A percentile compares a stretch with the other conserved stretches of the same genome.
phyloP scores from a whole-genome alignment of 2,113 vertebrate species.

The Dasyurus viverrinus region DNA sequence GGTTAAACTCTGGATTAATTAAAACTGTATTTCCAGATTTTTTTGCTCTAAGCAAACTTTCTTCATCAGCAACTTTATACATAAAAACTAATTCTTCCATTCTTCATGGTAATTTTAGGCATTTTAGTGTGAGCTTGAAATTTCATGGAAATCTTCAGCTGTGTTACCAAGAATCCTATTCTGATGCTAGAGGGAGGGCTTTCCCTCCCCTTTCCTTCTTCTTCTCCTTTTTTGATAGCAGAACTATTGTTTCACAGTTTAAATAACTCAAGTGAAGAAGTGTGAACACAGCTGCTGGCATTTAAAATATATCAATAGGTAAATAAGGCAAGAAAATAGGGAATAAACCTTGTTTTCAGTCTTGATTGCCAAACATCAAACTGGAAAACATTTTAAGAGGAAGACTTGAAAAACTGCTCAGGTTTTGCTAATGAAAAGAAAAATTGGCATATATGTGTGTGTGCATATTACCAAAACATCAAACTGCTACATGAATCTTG shows the following conservation, averaged over 20 bases:
- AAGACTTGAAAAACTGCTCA: conserved; percentile 29
- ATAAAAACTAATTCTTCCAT: conserved; percentile 39
- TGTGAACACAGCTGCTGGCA: conserved; percentile 37
- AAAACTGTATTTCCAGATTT: conserved; percentile 26
- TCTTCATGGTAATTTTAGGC: conserved; percentile 46
- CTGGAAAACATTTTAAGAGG: conserved; percentile 26
- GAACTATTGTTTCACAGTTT: conserved; percentile 43
- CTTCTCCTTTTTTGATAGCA: conserved; percentile 10
- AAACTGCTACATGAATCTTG: conserved; percentile 24
- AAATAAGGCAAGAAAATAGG: conserved; percentile 55
- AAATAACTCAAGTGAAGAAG: conserved; percentile 50
- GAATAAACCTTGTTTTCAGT: conserved; percentile 45
- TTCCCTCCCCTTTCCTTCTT: not conserved
- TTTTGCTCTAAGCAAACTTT: conserved; percentile 38
- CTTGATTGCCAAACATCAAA: conserved; percentile 56
- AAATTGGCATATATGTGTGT: conserved; percentile 18
- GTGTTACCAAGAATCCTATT: conserved; percentile 28
- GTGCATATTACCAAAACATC: conserved; percentile 48
- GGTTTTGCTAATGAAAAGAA: conserved; percentile 41
- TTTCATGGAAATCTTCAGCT: conserved; percentile 43
- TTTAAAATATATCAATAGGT: conserved; percentile 59
- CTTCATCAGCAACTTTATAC: conserved; percentile 45
- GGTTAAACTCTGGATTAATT: conserved; percentile 11
- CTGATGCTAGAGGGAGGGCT: not conserved
- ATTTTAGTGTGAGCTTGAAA: conserved; percentile 42